Evolutionary conservation across 2,113 vertebrate species (phyloP).

Genomic region (Nyctibius bracteatus): DNA sequence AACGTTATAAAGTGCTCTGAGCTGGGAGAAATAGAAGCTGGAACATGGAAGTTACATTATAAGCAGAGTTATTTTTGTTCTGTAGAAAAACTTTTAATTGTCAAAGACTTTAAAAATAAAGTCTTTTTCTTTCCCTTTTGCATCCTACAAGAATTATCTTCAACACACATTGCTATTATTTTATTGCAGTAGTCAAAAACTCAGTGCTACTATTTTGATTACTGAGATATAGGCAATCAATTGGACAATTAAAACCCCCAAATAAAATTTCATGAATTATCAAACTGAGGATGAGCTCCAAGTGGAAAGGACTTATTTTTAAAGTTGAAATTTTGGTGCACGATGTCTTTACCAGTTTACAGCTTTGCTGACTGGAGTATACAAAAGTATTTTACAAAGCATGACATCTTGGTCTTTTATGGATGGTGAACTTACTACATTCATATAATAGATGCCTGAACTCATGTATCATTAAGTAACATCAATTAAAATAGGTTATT

Average conservation of each 20-base stretch:
- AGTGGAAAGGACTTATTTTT: slow-evolving; percentile 75
- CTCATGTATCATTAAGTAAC: neutral
- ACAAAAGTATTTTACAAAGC: slow-evolving; percentile 70
- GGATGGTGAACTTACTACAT: slow-evolving; percentile 64
- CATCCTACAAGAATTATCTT: slow-evolving; percentile 52
- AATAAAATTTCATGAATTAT: slow-evolving; percentile 82
- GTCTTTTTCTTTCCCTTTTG: slow-evolving; percentile 45
- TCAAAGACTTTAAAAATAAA: slow-evolving; percentile 61
- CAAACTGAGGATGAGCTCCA: slow-evolving; percentile 79
- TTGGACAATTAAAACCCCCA: slow-evolving; percentile 91
- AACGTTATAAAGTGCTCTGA: slow-evolving; percentile 57
- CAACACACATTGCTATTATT: slow-evolving; percentile 69
- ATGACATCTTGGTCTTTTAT: slow-evolving; percentile 70
- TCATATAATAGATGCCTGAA: neutral
- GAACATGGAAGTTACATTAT: slow-evolving; percentile 58
- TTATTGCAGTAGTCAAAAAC: slow-evolving; percentile 85
- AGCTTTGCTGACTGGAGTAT: slow-evolving; percentile 76
- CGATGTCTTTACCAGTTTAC: slow-evolving; percentile 47
- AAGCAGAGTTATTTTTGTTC: slow-evolving; percentile 49
- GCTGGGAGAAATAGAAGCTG: slow-evolving; percentile 45
- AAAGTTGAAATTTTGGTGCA: slow-evolving; percentile 68
- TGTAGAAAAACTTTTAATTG: slow-evolving; percentile 48
- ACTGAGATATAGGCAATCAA: slow-evolving; percentile 83
- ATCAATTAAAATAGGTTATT: slow-evolving; percentile 12
- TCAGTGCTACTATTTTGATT: slow-evolving; percentile 82